Evolutionary conservation across 2,113 vertebrate genomes (phyloP).

Genomic region (Platichthys flesus): DNA sequence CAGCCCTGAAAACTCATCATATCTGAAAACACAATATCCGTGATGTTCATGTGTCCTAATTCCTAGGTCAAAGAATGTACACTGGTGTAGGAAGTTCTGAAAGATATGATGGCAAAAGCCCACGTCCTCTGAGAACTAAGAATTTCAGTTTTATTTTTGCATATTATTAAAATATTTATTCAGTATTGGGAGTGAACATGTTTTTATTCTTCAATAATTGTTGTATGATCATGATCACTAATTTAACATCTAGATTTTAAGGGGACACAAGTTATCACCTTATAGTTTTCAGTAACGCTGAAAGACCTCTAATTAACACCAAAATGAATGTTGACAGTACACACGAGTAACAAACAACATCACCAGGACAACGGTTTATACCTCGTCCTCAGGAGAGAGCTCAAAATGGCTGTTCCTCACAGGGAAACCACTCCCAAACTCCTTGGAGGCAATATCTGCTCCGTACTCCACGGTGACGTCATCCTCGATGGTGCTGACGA

Average conservation of each 20-base stretch:
- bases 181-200: background rate
- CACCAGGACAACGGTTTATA: conserved; percentile 55
- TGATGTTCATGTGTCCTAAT: background rate
- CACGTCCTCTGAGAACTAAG: background rate
- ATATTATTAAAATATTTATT: background rate
- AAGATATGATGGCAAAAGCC: background rate
- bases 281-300: background rate
- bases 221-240: no score
- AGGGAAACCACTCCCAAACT: conserved; percentile 98
- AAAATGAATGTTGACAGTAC: background rate
- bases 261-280: background rate
- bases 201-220: background rate
- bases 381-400: conserved; percentile 92
- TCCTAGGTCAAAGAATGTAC: background rate
- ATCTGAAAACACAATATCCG: background rate
- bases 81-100: background rate
- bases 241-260: no score
- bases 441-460: conserved; percentile 97
- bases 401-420: conserved; percentile 89
- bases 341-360: background rate
- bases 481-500: conserved; percentile 97
- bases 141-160: background rate
- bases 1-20: background rate
- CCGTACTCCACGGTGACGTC: conserved; percentile 98
- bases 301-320: background rate